These are phyloP conservation scores for Procavia capensis DNA, from an alignment of 2,113 vertebrate species.

Conservation along the genomic window DNA sequence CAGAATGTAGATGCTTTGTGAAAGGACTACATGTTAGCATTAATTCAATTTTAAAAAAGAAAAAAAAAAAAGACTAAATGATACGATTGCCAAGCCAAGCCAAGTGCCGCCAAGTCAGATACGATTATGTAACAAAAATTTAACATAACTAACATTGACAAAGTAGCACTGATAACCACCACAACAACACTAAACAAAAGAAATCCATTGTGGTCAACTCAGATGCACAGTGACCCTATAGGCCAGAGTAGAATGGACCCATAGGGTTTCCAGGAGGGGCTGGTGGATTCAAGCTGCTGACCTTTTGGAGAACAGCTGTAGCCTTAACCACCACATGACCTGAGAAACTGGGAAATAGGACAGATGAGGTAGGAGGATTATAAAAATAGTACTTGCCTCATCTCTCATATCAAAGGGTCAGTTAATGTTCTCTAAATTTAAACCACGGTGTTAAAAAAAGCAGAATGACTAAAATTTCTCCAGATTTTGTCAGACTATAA, in stretches of 20 bases:
- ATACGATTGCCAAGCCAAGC: too few relatives aligned
- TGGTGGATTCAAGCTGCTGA: too few relatives aligned
- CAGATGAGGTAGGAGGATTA: background rate
- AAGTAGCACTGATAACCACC: conserved; percentile 1
- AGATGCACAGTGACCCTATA: too few relatives aligned
- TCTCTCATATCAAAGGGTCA: background rate
- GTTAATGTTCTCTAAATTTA: background rate
- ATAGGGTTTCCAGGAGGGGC: too few relatives aligned
- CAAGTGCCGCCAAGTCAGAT: too few relatives aligned
- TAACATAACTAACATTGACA: background rate
- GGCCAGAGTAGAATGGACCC: too few relatives aligned
- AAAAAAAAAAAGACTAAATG: conserved; percentile 3
- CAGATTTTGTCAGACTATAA: background rate
- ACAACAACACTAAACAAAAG: too few relatives aligned
- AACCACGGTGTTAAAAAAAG: background rate
- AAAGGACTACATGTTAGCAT: background rate
- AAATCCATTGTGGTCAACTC: too few relatives aligned
- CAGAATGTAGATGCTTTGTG: background rate
- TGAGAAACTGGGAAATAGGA: background rate
- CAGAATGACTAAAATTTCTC: background rate
- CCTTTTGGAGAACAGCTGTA: too few relatives aligned
- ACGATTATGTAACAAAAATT: background rate
- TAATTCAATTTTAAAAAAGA: background rate
- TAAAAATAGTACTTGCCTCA: conserved; percentile 17
- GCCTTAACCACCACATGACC: background rate